phyloP scores from a whole-genome alignment of 23 tunicate genomes.

The Diplosoma virens region DNA sequence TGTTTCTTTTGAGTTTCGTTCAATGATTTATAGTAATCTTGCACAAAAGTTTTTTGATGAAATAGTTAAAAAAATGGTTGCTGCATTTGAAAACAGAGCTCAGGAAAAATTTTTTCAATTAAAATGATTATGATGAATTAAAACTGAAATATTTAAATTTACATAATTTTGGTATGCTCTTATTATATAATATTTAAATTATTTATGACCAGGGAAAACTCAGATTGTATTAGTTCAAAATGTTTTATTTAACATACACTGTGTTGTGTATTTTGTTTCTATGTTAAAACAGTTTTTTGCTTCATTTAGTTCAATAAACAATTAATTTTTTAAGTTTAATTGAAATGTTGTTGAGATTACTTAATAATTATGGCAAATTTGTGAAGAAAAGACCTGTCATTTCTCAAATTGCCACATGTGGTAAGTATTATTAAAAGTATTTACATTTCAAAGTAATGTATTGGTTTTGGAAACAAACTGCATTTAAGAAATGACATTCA shows the following conservation, averaged over 20 bases:
- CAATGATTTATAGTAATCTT: conserved; percentile 54
- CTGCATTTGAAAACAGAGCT: conserved; percentile 81
- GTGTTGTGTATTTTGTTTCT: not conserved
- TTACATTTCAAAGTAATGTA: too few species aligned
- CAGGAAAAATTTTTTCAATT: conserved; percentile 2
- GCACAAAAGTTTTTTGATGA: conserved; percentile 87
- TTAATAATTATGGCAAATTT: conserved; percentile 25
- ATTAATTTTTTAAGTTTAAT: too few species aligned
- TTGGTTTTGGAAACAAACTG: too few species aligned
- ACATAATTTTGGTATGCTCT: not conserved
- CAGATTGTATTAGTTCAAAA: not conserved
- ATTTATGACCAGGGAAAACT: not conserved
- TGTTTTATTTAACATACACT: not conserved
- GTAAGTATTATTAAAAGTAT: not conserved
- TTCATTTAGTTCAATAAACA: not conserved
- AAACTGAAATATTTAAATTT: too few species aligned
- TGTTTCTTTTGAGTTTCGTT: conserved; percentile 79
- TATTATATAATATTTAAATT: not conserved
- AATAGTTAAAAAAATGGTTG: conserved; percentile 80
- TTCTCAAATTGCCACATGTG: conserved; percentile 36
- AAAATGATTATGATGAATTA: not conserved
- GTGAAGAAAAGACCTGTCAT: conserved; percentile 30
- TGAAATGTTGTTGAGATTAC: not conserved
- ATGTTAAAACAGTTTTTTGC: not conserved
- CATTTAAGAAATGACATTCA: too few species aligned